A percentile compares a stretch with the other conserved stretches of the same genome.
Evolutionary conservation across 2,888 invertebrate genomes (phyloP).

Genomic region (Orchestes rusci): DNA sequence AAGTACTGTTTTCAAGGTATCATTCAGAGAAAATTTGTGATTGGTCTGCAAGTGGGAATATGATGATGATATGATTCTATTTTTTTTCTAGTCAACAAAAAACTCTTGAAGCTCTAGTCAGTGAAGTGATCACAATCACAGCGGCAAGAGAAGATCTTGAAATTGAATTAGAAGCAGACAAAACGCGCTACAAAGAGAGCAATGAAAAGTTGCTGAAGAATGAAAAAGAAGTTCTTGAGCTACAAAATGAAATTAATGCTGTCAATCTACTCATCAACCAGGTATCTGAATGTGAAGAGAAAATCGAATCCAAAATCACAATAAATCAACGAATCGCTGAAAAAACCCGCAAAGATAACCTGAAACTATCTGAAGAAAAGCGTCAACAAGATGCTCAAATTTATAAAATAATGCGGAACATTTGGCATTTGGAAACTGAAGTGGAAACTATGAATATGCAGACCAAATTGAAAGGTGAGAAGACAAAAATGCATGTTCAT

Average conservation of each 20-base stretch:
- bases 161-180: conserved; percentile 44
- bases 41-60: neutral
- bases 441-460: conserved; percentile 58
- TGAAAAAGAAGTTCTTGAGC: conserved; percentile 36
- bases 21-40: too few relatives aligned
- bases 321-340: conserved; percentile 59
- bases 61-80: neutral
- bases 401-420: conserved; percentile 60
- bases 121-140: conserved; percentile 46
- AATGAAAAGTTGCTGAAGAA: conserved; percentile 13
- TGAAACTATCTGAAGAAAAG: conserved; percentile 51
- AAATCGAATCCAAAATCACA: conserved; percentile 55
- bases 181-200: conserved; percentile 43
- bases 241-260: conserved; percentile 53
- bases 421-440: conserved; percentile 63
- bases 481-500: neutral
- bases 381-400: conserved; percentile 48
- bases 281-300: conserved; percentile 56
- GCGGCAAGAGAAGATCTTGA: conserved; percentile 50
- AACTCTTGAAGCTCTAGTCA: conserved; percentile 49
- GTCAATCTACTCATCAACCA: conserved; percentile 47
- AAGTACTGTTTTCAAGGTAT: neutral
- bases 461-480: conserved; percentile 49
- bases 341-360: conserved; percentile 54
- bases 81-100: conserved; percentile 42